Base-by-base conservation (phyloP, 2,888 invertebrate species). In the Aproaerema taeniolella region DNA sequence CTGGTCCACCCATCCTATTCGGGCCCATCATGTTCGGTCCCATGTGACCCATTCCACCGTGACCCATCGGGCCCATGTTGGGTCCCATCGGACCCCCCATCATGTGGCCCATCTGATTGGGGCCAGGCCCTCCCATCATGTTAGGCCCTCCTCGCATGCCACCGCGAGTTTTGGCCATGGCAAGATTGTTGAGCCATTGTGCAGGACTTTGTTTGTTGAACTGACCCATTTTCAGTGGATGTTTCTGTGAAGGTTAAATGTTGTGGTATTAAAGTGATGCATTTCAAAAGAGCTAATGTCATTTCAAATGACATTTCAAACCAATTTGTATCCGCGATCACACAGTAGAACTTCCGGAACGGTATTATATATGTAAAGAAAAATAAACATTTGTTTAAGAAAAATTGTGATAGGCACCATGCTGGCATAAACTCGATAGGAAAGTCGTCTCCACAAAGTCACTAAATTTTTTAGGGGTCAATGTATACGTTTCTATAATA, bases 171-270 rank as follows among this genome's bases (percentile, higher is more conserved):
- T 93, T 93, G 58, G 92, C 91, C 89, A 92, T 92, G 31, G 92
- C 91, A 35, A 94, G 86, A 64, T 91, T 93, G 67, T 92, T 93
- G 26, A 93, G 79, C 93, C 94, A 94, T 63, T 93, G 93, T 14
- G 92, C 91, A 35, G 93, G 92, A 64, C 93, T 94, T 66, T 94
- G 95, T 59, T 95, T 90, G 71, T 92, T 93, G 72, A 95, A 93
- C 67, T 95, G 96, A 39, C 93, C 93, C 72, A 93, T 91, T 88
- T 97, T 97, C 57, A 95, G 88, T 2, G 96, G 96, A 78, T 96
- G 94, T 88, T 96, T 97, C 91, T 94, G 88, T 43, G 89, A 89
- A 58, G 64, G 67, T 50, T 71, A 31, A 16, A 3, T 33, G 13
- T 13, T 29, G 8, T n/a, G n/a, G n/a, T n/a, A n/a, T n/a, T n/a